Conservation (phyloP, 2,113 vertebrate species). For the Psettodes erumei region DNA sequence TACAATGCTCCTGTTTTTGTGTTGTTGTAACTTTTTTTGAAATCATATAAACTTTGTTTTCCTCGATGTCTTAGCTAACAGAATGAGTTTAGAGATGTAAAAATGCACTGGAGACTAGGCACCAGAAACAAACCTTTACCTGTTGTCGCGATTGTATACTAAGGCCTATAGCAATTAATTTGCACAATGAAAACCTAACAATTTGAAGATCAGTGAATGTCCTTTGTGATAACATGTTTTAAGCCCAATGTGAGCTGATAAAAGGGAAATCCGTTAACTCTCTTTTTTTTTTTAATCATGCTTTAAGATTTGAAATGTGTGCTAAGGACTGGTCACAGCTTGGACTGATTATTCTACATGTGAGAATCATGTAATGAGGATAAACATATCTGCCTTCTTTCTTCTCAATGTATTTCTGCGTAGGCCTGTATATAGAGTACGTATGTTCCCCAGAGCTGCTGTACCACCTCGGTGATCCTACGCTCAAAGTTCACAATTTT, state of each 20-base stretch:
- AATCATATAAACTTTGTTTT: slow-evolving; percentile 28
- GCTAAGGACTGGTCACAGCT: slow-evolving; percentile 8
- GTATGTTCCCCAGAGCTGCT: slow-evolving; percentile 51
- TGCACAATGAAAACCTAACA: slow-evolving; percentile 50
- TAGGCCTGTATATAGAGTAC: slow-evolving; percentile 19
- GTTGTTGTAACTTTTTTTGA: slow-evolving; percentile 29
- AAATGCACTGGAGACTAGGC: slow-evolving; percentile 53
- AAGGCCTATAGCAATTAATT: slow-evolving; percentile 56
- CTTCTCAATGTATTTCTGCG: slow-evolving; percentile 46
- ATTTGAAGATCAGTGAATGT: slow-evolving; percentile 57
- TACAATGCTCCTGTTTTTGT: slow-evolving; percentile 20
- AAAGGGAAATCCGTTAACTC: slow-evolving; percentile 58
- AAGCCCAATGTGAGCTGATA: slow-evolving; percentile 22
- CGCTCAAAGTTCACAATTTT: slow-evolving; percentile 69
- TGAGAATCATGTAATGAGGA: slow-evolving; percentile 28
- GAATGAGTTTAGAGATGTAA: slow-evolving; percentile 38
- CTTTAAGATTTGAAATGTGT: slow-evolving; percentile 35
- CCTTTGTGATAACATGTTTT: slow-evolving; percentile 34
- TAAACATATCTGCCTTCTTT: slow-evolving; percentile 48
- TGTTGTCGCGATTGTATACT: slow-evolving; percentile 61
- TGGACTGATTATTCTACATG: slow-evolving; percentile 24
- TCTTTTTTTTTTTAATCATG: slow-evolving; percentile 34
- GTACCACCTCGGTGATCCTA: slow-evolving; percentile 44
- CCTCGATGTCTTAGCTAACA: slow-evolving; percentile 31
- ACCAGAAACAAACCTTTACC: slow-evolving; percentile 54